Evolutionary conservation across 2,113 vertebrate genomes (phyloP), one percentile per base, ranked within the genome.

Genomic region (Cervus canadensis): DNA sequence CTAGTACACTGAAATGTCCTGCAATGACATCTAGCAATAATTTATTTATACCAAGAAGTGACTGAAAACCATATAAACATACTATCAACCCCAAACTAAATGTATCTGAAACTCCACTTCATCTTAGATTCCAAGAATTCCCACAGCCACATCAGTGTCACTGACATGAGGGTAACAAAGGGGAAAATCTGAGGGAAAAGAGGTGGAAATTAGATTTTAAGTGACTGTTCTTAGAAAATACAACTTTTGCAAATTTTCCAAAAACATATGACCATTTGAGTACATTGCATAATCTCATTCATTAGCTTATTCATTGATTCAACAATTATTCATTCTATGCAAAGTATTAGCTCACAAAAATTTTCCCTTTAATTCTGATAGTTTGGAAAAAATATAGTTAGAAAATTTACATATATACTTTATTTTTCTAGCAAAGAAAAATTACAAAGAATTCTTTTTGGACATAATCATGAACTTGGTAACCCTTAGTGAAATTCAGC

Each of bases 401-500:
- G 45, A 76, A 92, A 96, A 81, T 5, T 67, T 45, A 74, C 7
- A 23, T 43, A 21, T 76, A 50, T 94, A 62, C 25, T 90, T 92
- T 82, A 92, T 92, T 95, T 95, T 96, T 97, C 78, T 45, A 59
- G 25, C 56, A 94, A 84, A 88, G 82, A 81, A 78, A 95, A 83
- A 88, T 87, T 79, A 8, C 45, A 82, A 81, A 89, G n/a, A 92
- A 96, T 28, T 45, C 43, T 96, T 98, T 95, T 81, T 96, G 52
- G 79, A 86, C 59, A 85, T 96, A 50, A 23, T 87, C n/a, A n/a
- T 85, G 62, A 96, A 95, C 76, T 94, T 59, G 2, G 28, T 81
- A 83, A 89, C 45, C 50, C 86, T 94, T 92, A 96, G 60, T 92
- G 96, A 98, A 97, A 98, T 91, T 56, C 60, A 86, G 76, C 21